Percentiles rank a stretch among this genome's conserved stretches.
Conservation (phyloP, 2,888 invertebrate genomes). For the Eulithis prunata region DNA sequence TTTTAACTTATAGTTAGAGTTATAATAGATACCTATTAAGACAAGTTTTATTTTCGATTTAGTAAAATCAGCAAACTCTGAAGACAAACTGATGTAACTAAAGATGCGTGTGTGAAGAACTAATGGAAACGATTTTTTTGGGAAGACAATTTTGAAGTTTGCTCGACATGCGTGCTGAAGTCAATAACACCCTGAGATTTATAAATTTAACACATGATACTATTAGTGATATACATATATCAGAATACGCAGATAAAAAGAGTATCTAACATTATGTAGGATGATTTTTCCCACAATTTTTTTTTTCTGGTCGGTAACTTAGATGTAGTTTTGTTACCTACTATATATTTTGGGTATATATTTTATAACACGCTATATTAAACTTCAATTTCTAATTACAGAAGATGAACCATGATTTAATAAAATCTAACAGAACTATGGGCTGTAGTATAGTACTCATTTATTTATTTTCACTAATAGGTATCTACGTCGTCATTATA, state of each 20-base stretch:
- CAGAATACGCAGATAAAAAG: conserved; percentile 38
- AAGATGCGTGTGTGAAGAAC: not conserved
- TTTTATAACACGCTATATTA: no score
- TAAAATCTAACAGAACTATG: no score
- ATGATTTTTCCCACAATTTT: not conserved
- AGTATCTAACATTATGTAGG: conserved; percentile 10
- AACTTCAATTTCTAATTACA: no score
- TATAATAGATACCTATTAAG: no score
- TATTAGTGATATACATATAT: conserved; percentile 49
- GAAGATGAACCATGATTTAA: no score
- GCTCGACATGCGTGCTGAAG: conserved; percentile 26
- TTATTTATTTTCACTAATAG: not conserved
- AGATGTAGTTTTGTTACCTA: no score
- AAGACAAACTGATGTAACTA: not conserved
- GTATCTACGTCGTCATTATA: not conserved
- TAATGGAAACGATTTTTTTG: not conserved
- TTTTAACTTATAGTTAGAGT: no score
- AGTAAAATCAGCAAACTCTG: not conserved
- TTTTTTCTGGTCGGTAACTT: no score
- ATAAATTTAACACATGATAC: conserved; percentile 44
- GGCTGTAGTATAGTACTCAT: no score
- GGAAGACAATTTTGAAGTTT: conserved; percentile 12
- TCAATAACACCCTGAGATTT: conserved; percentile 71
- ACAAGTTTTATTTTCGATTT: no score
- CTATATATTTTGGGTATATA: no score